phyloP scores from a whole-genome alignment of 2,113 vertebrate genomes.

The Misgurnus anguillicaudatus region DNA sequence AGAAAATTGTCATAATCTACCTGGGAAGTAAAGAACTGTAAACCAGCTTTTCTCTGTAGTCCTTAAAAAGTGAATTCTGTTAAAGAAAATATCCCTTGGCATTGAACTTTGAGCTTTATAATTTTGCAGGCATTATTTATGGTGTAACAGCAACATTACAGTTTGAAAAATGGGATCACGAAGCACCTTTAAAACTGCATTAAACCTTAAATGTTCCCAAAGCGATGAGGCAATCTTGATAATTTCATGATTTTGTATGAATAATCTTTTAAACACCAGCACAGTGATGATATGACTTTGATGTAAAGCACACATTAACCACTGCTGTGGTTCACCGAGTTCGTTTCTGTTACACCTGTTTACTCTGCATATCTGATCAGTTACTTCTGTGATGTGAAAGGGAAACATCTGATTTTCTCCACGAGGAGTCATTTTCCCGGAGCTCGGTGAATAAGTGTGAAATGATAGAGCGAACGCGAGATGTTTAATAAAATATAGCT shows the following conservation, averaged over 20 bases:
- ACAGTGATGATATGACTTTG: constrained; percentile 1
- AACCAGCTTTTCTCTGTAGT: too few species aligned
- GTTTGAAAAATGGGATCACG: too few species aligned
- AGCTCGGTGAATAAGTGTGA: constrained; percentile 16
- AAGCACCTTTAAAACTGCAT: too few species aligned
- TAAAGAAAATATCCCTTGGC: too few species aligned
- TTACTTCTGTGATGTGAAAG: constrained; percentile 17
- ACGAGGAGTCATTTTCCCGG: constrained; percentile 4
- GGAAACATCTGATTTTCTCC: constrained; percentile 12
- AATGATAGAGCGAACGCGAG: constrained; percentile 11
- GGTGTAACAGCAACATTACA: too few species aligned
- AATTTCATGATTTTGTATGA: background rate
- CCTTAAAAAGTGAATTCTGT: too few species aligned
- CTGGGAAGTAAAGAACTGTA: too few species aligned
- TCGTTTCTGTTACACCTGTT: constrained; percentile 16
- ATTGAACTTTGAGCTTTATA: too few species aligned
- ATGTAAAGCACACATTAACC: constrained; percentile 11
- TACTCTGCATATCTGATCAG: constrained; percentile 34
- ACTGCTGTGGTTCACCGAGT: constrained; percentile 11
- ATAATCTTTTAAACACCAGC: background rate
- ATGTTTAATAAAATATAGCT: constrained; percentile 43
- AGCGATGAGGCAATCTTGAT: background rate
- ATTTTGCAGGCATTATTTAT: too few species aligned
- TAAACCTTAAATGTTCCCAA: background rate
- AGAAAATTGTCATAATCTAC: too few species aligned